These are phyloP conservation scores for Cactoblastis cactorum DNA, from an alignment of 2,888 invertebrate genomes.

Conservation along the genomic window DNA sequence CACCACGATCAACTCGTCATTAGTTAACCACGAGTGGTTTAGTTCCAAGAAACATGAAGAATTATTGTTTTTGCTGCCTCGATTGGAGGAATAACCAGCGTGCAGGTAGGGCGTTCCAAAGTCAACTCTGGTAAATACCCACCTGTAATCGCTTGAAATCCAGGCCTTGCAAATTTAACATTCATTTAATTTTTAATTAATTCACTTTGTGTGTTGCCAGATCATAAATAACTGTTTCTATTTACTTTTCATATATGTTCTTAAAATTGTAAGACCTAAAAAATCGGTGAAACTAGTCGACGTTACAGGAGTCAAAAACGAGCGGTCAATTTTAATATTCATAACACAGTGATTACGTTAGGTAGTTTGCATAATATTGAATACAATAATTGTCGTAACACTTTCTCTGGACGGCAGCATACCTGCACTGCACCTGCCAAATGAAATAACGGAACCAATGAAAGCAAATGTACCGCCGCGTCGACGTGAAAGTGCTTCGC, in stretches of 20 bases:
- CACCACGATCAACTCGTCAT: slow-evolving; percentile 36
- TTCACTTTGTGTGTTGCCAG: too few species aligned
- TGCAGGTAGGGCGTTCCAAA: slow-evolving; percentile 62
- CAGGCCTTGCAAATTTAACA: too few species aligned
- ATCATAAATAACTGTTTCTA: too few species aligned
- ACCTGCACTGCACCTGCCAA: slow-evolving; percentile 72
- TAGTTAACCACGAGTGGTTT: slow-evolving; percentile 32
- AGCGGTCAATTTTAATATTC: not conserved
- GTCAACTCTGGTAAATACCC: slow-evolving; percentile 53
- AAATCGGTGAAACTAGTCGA: not conserved
- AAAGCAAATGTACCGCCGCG: slow-evolving; percentile 67
- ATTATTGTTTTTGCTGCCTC: slow-evolving; percentile 59
- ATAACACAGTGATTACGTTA: not conserved
- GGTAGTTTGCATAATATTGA: slow-evolving; percentile 52
- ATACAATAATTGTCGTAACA: slow-evolving; percentile 59
- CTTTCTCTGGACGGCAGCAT: slow-evolving; percentile 62
- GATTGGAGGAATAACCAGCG: slow-evolving; percentile 64
- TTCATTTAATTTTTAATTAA: too few species aligned
- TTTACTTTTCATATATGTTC: too few species aligned
- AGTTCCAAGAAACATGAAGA: slow-evolving; percentile 43
- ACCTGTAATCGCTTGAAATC: slow-evolving; percentile 40
- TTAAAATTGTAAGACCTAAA: not conserved
- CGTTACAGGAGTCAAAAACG: not conserved
- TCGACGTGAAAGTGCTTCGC: slow-evolving; percentile 68
- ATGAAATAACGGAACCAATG: slow-evolving; percentile 74